Percentiles rank a stretch among this genome's conserved stretches.
phyloP scores from a whole-genome alignment of 2,113 vertebrate species.

The Calypte anna region DNA sequence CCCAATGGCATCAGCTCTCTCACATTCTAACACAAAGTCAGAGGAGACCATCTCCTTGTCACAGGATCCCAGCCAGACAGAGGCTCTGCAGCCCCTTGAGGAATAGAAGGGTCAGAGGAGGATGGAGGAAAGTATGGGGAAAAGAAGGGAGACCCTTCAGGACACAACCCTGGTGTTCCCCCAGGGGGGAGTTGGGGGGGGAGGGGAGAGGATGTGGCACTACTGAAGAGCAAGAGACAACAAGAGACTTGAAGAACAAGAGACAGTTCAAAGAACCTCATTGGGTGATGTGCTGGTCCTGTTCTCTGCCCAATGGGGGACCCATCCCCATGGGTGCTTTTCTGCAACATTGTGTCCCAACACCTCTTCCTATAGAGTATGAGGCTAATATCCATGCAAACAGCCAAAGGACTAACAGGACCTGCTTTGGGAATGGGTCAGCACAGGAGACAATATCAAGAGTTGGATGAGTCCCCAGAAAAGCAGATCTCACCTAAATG shows the following conservation, averaged over 20 bases:
- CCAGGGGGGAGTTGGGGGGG: too few species aligned
- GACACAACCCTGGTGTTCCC: too few species aligned
- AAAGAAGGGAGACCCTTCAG: background rate
- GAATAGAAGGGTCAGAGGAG: accelerated
- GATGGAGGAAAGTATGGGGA: accelerated
- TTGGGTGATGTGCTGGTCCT: accelerated
- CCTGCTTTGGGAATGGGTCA: background rate
- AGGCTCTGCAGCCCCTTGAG: background rate
- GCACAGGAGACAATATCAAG: background rate
- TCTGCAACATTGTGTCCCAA: background rate
- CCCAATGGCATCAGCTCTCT: constrained; percentile 51
- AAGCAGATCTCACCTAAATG: background rate
- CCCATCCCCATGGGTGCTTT: background rate
- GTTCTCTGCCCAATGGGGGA: too few species aligned
- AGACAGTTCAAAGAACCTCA: background rate
- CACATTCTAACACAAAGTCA: constrained; percentile 72
- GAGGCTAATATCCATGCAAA: accelerated
- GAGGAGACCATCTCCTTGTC: constrained; percentile 34
- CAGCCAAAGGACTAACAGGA: background rate
- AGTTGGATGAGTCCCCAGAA: accelerated
- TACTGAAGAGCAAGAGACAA: too few species aligned
- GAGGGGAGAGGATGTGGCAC: accelerated
- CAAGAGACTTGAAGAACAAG: too few species aligned
- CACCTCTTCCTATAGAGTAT: background rate
- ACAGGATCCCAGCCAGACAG: background rate